A percentile compares a stretch with the other conserved stretches of the same genome.
Conservation (phyloP, 1,140 invertebrate species). For the Daktulosphaira vitifoliae region DNA sequence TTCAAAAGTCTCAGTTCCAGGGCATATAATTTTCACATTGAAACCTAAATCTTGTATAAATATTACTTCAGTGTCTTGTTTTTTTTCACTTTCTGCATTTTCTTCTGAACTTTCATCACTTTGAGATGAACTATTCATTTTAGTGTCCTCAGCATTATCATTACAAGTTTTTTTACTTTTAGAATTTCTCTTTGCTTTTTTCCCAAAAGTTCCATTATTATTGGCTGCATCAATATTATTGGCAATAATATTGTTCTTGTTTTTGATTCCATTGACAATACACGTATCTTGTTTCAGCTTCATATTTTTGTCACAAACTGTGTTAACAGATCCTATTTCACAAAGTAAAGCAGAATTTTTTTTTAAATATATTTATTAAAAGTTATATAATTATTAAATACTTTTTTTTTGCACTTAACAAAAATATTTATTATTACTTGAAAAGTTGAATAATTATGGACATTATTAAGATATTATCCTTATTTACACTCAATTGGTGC, state of each 20-base stretch:
- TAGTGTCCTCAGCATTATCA: neutral
- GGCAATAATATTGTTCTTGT: neutral
- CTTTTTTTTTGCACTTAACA: no score
- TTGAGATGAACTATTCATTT: slow-evolving; percentile 43
- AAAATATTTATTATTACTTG: no score
- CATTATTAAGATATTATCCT: no score
- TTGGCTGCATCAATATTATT: slow-evolving; percentile 43
- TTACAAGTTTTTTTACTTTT: neutral
- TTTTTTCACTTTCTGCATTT: slow-evolving; percentile 46
- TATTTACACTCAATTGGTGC: no score
- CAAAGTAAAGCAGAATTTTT: no score
- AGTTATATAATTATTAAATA: no score
- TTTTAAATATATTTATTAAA: no score
- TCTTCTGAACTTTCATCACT: slow-evolving; percentile 45
- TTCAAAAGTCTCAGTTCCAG: slow-evolving; percentile 80
- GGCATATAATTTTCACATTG: slow-evolving; percentile 81
- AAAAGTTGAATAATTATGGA: no score
- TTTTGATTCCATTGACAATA: slow-evolving; percentile 2
- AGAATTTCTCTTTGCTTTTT: slow-evolving; percentile 41
- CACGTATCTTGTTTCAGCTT: neutral
- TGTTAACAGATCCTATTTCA: neutral
- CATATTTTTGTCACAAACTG: neutral
- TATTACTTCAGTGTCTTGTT: slow-evolving; percentile 68
- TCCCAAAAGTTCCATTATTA: slow-evolving; percentile 46
- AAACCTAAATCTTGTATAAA: slow-evolving; percentile 91